Base-by-base conservation (phyloP, 2,888 invertebrate species). In the Agrilus cyanescens region DNA sequence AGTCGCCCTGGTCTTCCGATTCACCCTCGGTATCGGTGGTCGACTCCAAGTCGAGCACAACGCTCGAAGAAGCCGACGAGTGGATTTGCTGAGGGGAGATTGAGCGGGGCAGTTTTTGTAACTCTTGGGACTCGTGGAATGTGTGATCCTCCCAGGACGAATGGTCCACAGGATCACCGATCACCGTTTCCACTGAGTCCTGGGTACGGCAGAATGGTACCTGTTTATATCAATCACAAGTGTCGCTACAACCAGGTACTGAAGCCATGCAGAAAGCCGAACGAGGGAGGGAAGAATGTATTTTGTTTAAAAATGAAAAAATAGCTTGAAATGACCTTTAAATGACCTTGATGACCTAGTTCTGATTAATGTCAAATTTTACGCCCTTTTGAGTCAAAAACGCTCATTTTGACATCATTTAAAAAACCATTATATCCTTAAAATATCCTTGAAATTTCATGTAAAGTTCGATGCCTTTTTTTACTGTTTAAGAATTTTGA, bases 111-210 rank as follows among this genome's bases (percentile, higher is more conserved):
- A 82, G 64, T 50, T 82, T 81, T 52, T 78, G 75, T 55, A 82
- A 67, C 54, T 82, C 80, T 57, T 80, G 69, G 13, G 74, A 76
- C 53, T 83, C 84, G 50, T 78, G 78, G 52, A 80, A 78, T 45
- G 78, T 78, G 47, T 78, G 77, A 48, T 82, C 80, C 49, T 84
- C 82, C 82, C 82, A 83, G 4, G 82, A 80, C 4, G 81, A 80
- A 38, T 48, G 51, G 20, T 60, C 60, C 49, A 74, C 71, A 12
- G 44, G 42, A 18, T 60, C 57, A 16, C 62, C 55, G 12, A 55
- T 50, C 6, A 63, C 57, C 4, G 66, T 66, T 41, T 66, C 65
- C 33, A 64, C 51, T 2, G 65, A 65, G 44, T 65, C 64, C 64
- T 63, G 44, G 16, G 56, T 52, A 10, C 30, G 20, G 20, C 10